Base-by-base conservation (phyloP, 2,888 invertebrate species). In the Lamproptera curius region DNA sequence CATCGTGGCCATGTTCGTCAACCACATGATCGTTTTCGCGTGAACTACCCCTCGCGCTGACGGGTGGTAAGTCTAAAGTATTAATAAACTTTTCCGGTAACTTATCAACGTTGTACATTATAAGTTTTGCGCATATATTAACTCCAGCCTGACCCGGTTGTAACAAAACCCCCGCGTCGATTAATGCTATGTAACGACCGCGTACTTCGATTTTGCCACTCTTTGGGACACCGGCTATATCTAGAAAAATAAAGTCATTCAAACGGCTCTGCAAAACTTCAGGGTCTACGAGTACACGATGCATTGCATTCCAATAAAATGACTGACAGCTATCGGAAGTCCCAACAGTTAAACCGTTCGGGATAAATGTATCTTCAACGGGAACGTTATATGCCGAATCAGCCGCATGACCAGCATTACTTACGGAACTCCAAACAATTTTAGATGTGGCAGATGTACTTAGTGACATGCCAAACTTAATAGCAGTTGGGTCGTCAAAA, bases 281-380 rank as follows among this genome's bases (percentile, higher is more conserved):
- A 2, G 72, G 62, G 48, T 86, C 71, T 8, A 86, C 69, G n/a
- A 84, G 63, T n/a, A 81, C 64, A 43, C 87, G 65, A 51, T 68
- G 78, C 65, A 83, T 71, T 2, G 78, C 65, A 58, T 85, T 78
- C 87, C 87, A 87, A 56, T 81, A 82, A 46, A 64, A 65, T 16
- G 72, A 71, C 46, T 58, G 67, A 57, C 85, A 84, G 1, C 54
- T 14, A 10, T 57, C 46, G 20, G 53, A 63, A 37, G 55, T 48
- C 42, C 53, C 55, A 9, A 54, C 51, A 31, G 57, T 53, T 45
- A 84, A 61, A 50, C 76, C 73, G 16, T 63, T 55, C 16, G 77
- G 73, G 33, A 83, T 45, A 59, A 69, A 87, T 46, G 53, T 65
- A 54, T 85, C 85, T 33, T 82, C 73, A 26, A 52, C 55, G 9